Conservation (phyloP, 30 jellyfish, hydroid and myxozoan species). For the Aurelia coerulea region DNA sequence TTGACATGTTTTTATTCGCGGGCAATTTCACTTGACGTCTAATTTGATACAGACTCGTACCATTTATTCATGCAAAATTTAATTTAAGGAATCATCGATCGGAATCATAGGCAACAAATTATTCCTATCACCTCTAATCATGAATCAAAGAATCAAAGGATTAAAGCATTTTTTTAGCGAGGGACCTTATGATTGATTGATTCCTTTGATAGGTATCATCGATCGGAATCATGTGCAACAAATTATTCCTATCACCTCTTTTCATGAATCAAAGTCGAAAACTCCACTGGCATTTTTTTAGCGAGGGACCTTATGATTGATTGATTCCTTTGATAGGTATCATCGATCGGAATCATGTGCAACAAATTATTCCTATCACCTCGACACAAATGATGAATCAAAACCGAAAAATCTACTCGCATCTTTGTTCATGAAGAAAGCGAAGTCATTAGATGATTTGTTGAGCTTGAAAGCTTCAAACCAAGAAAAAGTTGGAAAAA, state of each 20-base stretch:
- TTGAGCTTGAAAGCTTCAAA: not conserved
- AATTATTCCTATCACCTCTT: slow-evolving; percentile 37
- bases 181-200: no score
- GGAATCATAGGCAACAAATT: slow-evolving; percentile 33
- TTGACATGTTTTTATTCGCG: no score
- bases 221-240: slow-evolving; percentile 42
- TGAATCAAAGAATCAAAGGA: slow-evolving; percentile 9
- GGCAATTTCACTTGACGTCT: no score
- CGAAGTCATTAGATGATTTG: slow-evolving; percentile 63
- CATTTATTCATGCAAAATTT: not conserved
- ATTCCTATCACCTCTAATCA: slow-evolving; percentile 30
- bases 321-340: not conserved
- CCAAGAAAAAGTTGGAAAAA: slow-evolving; percentile 38
- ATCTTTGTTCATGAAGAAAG: slow-evolving; percentile 59
- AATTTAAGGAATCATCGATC: not conserved
- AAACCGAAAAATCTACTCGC: slow-evolving; percentile 16
- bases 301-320: no score
- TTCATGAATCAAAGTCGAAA: slow-evolving; percentile 15
- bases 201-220: not conserved
- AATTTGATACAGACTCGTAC: no score
- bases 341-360: slow-evolving; percentile 37
- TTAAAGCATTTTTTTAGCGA: not conserved
- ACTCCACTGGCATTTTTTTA: slow-evolving; percentile 6
- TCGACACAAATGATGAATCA: slow-evolving; percentile 28
- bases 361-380: slow-evolving; percentile 44